Conservation (phyloP, 2,888 invertebrate genomes). For the Agonopterix arenella region DNA sequence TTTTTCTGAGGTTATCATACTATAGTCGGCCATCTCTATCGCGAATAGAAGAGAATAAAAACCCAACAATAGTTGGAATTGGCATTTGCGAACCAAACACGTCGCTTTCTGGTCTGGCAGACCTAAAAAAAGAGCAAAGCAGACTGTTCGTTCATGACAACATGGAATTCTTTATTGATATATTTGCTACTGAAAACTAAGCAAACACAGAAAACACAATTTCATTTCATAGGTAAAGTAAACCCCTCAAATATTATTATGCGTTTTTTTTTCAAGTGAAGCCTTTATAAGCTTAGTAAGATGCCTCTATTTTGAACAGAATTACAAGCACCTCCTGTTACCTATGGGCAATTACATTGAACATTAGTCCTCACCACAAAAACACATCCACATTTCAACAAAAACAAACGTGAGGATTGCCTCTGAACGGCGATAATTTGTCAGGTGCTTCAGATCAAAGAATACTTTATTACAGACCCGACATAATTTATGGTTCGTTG, state of each 20-base stretch:
- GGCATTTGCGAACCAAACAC: conserved; percentile 35
- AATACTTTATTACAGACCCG: conserved; percentile 10
- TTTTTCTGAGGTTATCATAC: too few species aligned
- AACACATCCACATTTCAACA: conserved; percentile 66
- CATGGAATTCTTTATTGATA: neutral
- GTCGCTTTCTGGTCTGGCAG: neutral
- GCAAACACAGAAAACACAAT: neutral
- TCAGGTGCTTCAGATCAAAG: conserved; percentile 57
- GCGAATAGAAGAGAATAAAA: conserved; percentile 1
- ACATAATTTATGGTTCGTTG: too few species aligned
- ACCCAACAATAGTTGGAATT: conserved; percentile 6
- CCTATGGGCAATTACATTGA: conserved; percentile 19
- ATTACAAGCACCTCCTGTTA: neutral
- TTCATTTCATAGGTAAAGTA: too few species aligned
- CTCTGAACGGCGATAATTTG: conserved; percentile 63
- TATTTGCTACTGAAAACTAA: neutral
- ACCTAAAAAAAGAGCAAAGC: too few species aligned
- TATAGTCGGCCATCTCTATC: neutral
- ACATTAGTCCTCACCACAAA: conserved; percentile 60
- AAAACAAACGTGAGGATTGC: conserved; percentile 71
- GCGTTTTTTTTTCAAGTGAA: too few species aligned
- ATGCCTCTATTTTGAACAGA: too few species aligned
- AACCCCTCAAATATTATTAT: too few species aligned
- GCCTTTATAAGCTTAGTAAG: too few species aligned
- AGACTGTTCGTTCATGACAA: neutral